Conservation (phyloP, 1,140 invertebrate genomes). For the Acarapis woodi region DNA sequence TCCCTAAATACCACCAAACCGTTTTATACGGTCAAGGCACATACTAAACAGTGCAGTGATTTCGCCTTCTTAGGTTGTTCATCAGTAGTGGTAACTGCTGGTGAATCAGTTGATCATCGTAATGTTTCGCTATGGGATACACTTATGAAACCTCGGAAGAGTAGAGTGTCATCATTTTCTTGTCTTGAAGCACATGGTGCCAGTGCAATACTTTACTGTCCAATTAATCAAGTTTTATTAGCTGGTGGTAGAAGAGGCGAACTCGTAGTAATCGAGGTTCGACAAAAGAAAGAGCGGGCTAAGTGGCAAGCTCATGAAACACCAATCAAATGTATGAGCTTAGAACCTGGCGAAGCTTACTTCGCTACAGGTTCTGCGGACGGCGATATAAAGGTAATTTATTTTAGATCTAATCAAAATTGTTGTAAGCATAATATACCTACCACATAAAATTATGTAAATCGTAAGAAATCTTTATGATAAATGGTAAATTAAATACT, state of each 20-base stretch:
- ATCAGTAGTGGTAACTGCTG: slow-evolving; percentile 84
- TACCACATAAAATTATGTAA: no score
- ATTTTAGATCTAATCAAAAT: neutral
- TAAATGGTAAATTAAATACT: neutral
- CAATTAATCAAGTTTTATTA: slow-evolving; percentile 53
- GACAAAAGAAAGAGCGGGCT: slow-evolving; percentile 55
- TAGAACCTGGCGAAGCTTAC: slow-evolving; percentile 80
- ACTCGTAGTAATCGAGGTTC: slow-evolving; percentile 59
- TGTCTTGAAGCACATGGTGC: slow-evolving; percentile 79
- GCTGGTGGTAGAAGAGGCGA: slow-evolving; percentile 86
- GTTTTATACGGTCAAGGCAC: slow-evolving; percentile 88
- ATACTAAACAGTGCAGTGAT: slow-evolving; percentile 85
- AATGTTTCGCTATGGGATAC: slow-evolving; percentile 99
- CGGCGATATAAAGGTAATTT: slow-evolving; percentile 77
- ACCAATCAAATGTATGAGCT: slow-evolving; percentile 68
- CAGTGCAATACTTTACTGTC: slow-evolving; percentile 55
- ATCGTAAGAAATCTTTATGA: no score
- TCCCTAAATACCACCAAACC: slow-evolving; percentile 54
- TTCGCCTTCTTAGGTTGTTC: slow-evolving; percentile 92
- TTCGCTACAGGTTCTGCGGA: slow-evolving; percentile 93
- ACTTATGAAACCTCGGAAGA: slow-evolving; percentile 71
- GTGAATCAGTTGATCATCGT: slow-evolving; percentile 77
- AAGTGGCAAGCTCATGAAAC: slow-evolving; percentile 72
- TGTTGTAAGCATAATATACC: no score
- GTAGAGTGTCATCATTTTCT: slow-evolving; percentile 56